Conservation (phyloP, 2,888 invertebrate genomes). For the Agrotis segetum region DNA sequence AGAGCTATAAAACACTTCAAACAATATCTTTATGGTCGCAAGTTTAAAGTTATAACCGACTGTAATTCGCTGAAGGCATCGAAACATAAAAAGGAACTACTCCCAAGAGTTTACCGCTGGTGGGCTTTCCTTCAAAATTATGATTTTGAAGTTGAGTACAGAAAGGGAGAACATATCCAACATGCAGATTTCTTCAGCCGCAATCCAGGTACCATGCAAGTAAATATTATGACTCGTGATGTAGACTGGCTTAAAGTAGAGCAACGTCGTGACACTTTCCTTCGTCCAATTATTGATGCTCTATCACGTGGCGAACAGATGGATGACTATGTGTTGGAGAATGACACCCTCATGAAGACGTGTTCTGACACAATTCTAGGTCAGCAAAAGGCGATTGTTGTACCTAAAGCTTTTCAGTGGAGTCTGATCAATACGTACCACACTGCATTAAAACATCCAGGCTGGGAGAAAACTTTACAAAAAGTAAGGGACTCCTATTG, state of each 20-base stretch:
- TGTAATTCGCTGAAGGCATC: slow-evolving; percentile 70
- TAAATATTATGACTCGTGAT: slow-evolving; percentile 55
- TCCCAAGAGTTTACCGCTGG: slow-evolving; percentile 67
- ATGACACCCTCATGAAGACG: background rate
- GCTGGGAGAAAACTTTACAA: slow-evolving; percentile 60
- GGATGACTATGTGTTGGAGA: no score
- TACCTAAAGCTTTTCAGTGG: slow-evolving; percentile 63
- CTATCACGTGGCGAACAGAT: background rate
- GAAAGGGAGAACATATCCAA: slow-evolving; percentile 52
- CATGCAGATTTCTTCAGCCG: slow-evolving; percentile 66
- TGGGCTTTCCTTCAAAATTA: slow-evolving; percentile 68
- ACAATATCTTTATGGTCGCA: slow-evolving; percentile 58
- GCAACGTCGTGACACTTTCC: slow-evolving; percentile 21
- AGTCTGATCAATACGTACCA: slow-evolving; percentile 59
- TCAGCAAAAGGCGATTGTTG: background rate
- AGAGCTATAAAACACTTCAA: slow-evolving; percentile 66
- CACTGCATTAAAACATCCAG: slow-evolving; percentile 43
- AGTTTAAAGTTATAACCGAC: slow-evolving; percentile 45
- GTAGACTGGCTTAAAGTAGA: slow-evolving; percentile 61
- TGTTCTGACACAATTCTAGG: background rate
- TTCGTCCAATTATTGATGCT: background rate
- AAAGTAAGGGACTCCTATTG: slow-evolving; percentile 18
- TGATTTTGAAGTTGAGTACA: slow-evolving; percentile 60
- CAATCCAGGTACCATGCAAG: slow-evolving; percentile 39
- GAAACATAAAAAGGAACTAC: slow-evolving; percentile 64